Percentiles rank a stretch among this genome's conserved stretches.
Evolutionary conservation across 2,113 vertebrate genomes (phyloP).

Genomic region (Ahaetulla prasina): DNA sequence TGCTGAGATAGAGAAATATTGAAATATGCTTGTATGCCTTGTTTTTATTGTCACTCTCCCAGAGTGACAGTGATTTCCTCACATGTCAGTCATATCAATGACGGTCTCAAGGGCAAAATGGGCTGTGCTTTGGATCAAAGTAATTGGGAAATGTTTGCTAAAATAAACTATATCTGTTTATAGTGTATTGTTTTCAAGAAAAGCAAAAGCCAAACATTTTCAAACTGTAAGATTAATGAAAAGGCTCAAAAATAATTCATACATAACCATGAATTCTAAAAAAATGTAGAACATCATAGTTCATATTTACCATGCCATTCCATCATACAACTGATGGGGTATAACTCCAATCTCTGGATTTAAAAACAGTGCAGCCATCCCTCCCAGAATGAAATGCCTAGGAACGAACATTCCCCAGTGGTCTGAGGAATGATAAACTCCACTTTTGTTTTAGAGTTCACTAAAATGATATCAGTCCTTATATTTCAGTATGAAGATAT

Average conservation of each 20-base stretch:
- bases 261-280: not conserved
- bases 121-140: not conserved
- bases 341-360: not conserved
- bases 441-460: not conserved
- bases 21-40: not conserved
- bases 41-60: not conserved
- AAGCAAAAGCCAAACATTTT: not conserved
- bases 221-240: not conserved
- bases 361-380: not conserved
- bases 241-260: not conserved
- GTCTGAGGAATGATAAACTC: not conserved
- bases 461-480: not conserved
- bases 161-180: not conserved
- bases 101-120: not conserved
- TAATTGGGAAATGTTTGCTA: not conserved
- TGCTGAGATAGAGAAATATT: not conserved
- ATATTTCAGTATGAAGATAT: not conserved
- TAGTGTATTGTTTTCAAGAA: not conserved
- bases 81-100: not conserved
- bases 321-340: not conserved
- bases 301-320: not conserved
- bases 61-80: not conserved
- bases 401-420: not conserved
- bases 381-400: not conserved
- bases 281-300: not conserved